These are phyloP conservation scores for Vesta saturnalis DNA, from an alignment of 2,888 invertebrate species.

Conservation along the genomic window DNA sequence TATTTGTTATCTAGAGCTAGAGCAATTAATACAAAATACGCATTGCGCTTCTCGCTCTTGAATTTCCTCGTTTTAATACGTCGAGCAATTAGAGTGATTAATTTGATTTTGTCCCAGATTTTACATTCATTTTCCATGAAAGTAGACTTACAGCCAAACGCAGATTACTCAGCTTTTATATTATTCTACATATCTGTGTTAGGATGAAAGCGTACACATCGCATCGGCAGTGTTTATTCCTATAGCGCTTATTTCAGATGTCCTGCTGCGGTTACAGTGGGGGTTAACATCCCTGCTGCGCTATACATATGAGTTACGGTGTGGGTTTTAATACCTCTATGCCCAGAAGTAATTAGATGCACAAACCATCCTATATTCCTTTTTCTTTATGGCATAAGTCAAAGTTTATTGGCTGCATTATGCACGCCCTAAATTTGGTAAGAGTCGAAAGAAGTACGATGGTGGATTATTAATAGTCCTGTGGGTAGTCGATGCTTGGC, in stretches of 20 bases:
- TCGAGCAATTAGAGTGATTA: slow-evolving; percentile 34
- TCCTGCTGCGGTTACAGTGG: slow-evolving; percentile 41
- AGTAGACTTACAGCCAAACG: slow-evolving; percentile 17
- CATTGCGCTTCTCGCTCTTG: slow-evolving; percentile 24
- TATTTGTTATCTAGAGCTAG: slow-evolving; percentile 15
- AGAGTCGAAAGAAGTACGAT: slow-evolving; percentile 27
- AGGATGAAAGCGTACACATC: neutral
- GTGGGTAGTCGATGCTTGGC: slow-evolving; percentile 27
- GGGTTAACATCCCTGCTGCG: slow-evolving; percentile 30
- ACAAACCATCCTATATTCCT: neutral
- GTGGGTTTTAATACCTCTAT: slow-evolving; percentile 35
- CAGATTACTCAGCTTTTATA: slow-evolving; percentile 19
- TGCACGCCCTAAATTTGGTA: slow-evolving; percentile 11
- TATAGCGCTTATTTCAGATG: slow-evolving; percentile 33
- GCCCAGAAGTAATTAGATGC: slow-evolving; percentile 8
- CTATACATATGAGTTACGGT: slow-evolving; percentile 41
- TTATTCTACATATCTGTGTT: slow-evolving; percentile 2
- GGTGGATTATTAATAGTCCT: slow-evolving; percentile 36
- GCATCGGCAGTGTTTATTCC: slow-evolving; percentile 20
- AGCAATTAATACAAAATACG: slow-evolving; percentile 14
- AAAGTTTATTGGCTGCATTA: slow-evolving; percentile 7
- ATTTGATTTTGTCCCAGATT: slow-evolving; percentile 33
- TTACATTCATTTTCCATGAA: slow-evolving; percentile 23
- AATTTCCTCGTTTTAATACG: slow-evolving; percentile 23
- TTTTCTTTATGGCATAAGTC: neutral